A percentile compares a stretch with the other conserved stretches of the same genome.
Evolutionary conservation across 2,888 invertebrate genomes (phyloP).

Genomic region (Parelbella ahira): DNA sequence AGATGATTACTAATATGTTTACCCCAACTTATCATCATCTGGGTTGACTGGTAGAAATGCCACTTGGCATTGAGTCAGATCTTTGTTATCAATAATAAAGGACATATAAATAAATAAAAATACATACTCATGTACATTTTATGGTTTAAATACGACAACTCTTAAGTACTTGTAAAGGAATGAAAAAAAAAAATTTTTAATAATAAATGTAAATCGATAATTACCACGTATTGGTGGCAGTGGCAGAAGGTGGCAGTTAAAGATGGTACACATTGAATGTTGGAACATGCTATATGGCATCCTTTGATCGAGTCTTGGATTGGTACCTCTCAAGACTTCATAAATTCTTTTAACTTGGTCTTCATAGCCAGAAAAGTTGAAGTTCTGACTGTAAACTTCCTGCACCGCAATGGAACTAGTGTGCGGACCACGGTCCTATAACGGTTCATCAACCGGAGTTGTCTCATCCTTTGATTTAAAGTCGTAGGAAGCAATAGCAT

Average conservation of each 20-base stretch:
- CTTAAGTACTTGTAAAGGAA: too few species aligned
- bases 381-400: conserved; percentile 32
- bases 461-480: conserved; percentile 31
- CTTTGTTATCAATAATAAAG: too few species aligned
- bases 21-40: too few species aligned
- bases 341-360: conserved; percentile 34
- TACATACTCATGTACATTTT: too few species aligned
- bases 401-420: conserved; percentile 32
- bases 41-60: too few species aligned
- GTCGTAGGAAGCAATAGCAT: conserved; percentile 27
- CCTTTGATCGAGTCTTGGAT: conserved; percentile 30
- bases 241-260: conserved; percentile 29
- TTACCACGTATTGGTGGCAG: too few species aligned
- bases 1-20: too few species aligned
- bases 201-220: too few species aligned
- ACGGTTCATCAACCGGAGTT: conserved; percentile 32
- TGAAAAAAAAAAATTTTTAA: too few species aligned
- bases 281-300: conserved; percentile 35
- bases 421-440: conserved; percentile 37
- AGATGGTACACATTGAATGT: conserved; percentile 31
- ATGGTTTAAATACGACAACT: too few species aligned
- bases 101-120: too few species aligned
- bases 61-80: too few species aligned
- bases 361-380: conserved; percentile 32
- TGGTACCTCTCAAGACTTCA: conserved; percentile 32